Conservation (phyloP, 2,113 vertebrate species). For the Lasiurus borealis region DNA sequence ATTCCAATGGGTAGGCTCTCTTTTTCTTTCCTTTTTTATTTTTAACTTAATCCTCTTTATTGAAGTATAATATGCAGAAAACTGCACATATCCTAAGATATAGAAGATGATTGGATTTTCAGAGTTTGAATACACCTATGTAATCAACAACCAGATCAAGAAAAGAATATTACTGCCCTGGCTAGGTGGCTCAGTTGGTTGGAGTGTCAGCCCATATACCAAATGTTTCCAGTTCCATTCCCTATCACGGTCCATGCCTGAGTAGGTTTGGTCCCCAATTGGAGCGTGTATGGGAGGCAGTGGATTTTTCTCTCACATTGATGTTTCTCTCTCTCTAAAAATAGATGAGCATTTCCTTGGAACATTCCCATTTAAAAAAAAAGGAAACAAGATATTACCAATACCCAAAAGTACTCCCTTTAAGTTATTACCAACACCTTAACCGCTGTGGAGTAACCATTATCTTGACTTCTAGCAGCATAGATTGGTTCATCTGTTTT, state of each 20-base stretch:
- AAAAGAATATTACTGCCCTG: not conserved
- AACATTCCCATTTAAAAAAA: too few relatives aligned
- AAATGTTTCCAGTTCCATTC: not conserved
- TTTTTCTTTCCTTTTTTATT: not conserved
- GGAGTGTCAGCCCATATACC: not conserved
- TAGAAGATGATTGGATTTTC: not conserved
- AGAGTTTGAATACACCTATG: not conserved
- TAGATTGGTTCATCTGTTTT: too few relatives aligned
- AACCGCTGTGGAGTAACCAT: too few relatives aligned
- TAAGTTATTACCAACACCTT: too few relatives aligned
- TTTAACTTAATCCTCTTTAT: not conserved
- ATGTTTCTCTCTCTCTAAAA: too few relatives aligned
- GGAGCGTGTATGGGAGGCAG: not conserved
- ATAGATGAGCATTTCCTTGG: too few relatives aligned
- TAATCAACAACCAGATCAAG: not conserved
- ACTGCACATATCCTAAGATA: not conserved
- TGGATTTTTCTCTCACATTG: not conserved
- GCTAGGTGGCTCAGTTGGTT: not conserved
- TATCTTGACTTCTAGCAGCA: too few relatives aligned
- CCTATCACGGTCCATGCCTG: not conserved
- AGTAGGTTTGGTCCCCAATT: not conserved
- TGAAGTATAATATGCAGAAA: not conserved
- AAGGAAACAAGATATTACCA: too few relatives aligned
- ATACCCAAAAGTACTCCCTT: too few relatives aligned
- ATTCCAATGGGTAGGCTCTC: slow-evolving; percentile 83